Conservation (phyloP, 1,140 invertebrate species). For the Lucilia sericata region DNA sequence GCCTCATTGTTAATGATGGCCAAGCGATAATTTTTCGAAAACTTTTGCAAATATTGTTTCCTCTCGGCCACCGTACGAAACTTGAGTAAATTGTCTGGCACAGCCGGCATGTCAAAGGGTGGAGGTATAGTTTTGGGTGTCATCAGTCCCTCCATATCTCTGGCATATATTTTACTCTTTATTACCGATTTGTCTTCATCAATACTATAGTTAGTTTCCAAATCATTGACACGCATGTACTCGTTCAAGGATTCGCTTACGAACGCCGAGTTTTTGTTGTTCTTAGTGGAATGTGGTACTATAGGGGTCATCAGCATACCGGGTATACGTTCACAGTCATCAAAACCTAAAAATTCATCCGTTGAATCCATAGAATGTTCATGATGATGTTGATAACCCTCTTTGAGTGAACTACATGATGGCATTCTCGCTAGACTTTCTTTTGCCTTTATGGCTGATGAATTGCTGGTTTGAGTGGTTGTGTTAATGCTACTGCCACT, state of each 20-base stretch:
- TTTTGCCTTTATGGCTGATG: background rate
- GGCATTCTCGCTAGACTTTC: background rate
- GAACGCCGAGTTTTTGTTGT: conserved; percentile 56
- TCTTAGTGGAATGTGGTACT: conserved; percentile 56
- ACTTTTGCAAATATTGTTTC: conserved; percentile 57
- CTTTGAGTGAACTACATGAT: background rate
- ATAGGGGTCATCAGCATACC: conserved; percentile 64
- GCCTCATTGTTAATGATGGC: conserved; percentile 66
- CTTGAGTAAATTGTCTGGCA: conserved; percentile 59
- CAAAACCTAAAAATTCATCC: conserved; percentile 64
- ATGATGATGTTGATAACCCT: background rate
- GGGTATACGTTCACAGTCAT: conserved; percentile 59
- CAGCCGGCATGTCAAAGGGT: conserved; percentile 59
- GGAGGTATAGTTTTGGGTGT: conserved; percentile 58
- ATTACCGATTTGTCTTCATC: conserved; percentile 24
- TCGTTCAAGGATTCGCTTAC: conserved; percentile 60
- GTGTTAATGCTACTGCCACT: conserved; percentile 49
- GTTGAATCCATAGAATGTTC: conserved; percentile 50
- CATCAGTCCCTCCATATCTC: conserved; percentile 58
- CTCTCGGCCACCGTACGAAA: conserved; percentile 64
- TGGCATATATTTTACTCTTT: conserved; percentile 8
- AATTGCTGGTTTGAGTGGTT: background rate
- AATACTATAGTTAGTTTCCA: conserved; percentile 43
- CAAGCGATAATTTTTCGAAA: conserved; percentile 60
- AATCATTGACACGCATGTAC: conserved; percentile 58